These are phyloP conservation scores for Tragulus kanchil DNA, from an alignment of 2,113 vertebrate species.

Conservation along the genomic window DNA sequence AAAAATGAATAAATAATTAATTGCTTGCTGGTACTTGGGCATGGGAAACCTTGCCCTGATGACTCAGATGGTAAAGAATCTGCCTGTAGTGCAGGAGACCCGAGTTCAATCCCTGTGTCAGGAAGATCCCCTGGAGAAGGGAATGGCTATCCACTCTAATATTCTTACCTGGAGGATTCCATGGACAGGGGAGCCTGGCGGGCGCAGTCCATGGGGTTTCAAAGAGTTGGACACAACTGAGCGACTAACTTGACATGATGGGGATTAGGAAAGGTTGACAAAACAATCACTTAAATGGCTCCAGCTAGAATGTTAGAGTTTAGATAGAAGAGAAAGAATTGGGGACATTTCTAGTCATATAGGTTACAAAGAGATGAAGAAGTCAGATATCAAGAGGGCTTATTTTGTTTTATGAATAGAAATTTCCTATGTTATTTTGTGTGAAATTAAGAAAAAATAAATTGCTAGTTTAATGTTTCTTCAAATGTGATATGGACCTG, in stretches of 20 bases:
- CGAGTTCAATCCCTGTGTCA: too few species aligned
- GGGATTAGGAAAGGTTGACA: background rate
- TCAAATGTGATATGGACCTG: background rate
- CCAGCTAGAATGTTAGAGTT: background rate
- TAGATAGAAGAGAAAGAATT: background rate
- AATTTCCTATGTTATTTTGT: background rate
- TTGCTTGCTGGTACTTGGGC: too few species aligned
- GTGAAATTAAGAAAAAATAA: constrained; percentile 24
- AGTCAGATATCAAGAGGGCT: background rate
- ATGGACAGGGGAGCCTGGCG: too few species aligned
- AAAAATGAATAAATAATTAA: background rate
- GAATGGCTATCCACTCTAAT: too few species aligned
- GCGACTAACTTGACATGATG: too few species aligned
- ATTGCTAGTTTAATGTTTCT: background rate
- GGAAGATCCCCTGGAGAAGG: too few species aligned
- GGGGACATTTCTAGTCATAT: background rate
- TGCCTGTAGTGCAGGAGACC: too few species aligned
- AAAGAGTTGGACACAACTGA: too few species aligned
- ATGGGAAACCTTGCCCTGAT: too few species aligned
- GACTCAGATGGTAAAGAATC: too few species aligned
- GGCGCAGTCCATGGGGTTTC: too few species aligned
- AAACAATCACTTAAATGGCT: background rate
- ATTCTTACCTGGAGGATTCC: too few species aligned
- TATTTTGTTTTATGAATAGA: background rate
- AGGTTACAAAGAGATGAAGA: background rate